A percentile compares a stretch with the other conserved stretches of the same genome.
Conservation (phyloP, 2,113 vertebrate species). For the Hypanus sabinus region DNA sequence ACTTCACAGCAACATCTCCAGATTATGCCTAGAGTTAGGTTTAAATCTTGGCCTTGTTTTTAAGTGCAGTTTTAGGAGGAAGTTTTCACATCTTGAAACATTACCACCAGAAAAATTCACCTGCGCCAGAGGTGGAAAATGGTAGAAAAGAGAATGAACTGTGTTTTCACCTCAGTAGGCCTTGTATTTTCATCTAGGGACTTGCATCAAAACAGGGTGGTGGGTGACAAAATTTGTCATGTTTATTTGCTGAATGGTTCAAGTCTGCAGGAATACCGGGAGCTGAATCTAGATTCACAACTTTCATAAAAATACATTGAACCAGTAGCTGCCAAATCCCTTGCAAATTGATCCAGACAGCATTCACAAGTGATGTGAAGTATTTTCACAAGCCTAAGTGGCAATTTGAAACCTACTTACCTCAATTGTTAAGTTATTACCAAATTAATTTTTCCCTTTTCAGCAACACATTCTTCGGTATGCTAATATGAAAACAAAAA, state of each 20-base stretch:
- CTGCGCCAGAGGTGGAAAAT: background rate
- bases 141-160: background rate
- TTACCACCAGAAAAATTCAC: background rate
- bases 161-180: background rate
- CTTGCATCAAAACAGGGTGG: background rate
- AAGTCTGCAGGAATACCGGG: background rate
- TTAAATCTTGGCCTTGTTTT: background rate
- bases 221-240: background rate
- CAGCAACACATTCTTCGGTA: background rate
- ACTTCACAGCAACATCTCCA: background rate
- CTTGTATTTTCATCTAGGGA: background rate
- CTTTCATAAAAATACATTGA: background rate
- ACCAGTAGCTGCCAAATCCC: background rate
- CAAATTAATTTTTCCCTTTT: background rate
- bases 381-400: background rate
- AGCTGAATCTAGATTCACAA: background rate
- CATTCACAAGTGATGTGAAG: background rate
- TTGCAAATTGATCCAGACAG: background rate
- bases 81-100: too few species aligned
- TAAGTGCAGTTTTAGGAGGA: background rate
- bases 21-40: background rate
- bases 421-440: background rate
- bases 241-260: background rate
- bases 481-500: background rate
- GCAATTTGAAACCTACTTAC: background rate